Evolutionary conservation across 1,140 invertebrate species (phyloP).

Genomic region (Pseudomyrmex cubaensis): DNA sequence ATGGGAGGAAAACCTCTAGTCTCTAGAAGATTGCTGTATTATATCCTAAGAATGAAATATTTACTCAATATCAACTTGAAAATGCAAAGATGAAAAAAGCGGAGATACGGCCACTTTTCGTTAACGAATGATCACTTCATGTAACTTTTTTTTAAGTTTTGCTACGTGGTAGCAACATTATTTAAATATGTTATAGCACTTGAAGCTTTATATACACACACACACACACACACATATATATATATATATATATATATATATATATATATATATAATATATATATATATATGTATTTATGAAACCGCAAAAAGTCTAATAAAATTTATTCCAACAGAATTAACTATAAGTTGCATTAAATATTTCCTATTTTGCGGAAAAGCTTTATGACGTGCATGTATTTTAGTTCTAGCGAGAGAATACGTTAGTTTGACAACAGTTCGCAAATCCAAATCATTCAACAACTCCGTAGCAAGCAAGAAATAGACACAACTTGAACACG

Average conservation of each 20-base stretch:
- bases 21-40: constrained; percentile 11
- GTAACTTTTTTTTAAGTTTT: not conserved
- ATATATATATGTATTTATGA: no score
- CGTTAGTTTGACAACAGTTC: not conserved
- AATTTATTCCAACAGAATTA: no score
- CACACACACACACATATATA: no score
- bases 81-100: not conserved
- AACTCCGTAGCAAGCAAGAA: not conserved
- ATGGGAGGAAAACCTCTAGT: not conserved
- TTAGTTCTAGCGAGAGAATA: not conserved
- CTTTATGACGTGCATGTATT: not conserved
- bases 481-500: not conserved
- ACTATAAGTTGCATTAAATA: not conserved
- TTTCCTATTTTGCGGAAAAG: not conserved
- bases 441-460: not conserved
- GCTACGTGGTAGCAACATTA: no score
- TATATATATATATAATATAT: no score
- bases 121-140: not conserved
- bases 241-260: no score
- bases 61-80: not conserved
- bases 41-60: not conserved
- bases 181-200: no score
- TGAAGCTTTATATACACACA: no score
- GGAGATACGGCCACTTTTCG: not conserved
- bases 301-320: no score